Conservation (phyloP, 2,888 invertebrate species). For the Caenorhabditis sp. region DNA sequence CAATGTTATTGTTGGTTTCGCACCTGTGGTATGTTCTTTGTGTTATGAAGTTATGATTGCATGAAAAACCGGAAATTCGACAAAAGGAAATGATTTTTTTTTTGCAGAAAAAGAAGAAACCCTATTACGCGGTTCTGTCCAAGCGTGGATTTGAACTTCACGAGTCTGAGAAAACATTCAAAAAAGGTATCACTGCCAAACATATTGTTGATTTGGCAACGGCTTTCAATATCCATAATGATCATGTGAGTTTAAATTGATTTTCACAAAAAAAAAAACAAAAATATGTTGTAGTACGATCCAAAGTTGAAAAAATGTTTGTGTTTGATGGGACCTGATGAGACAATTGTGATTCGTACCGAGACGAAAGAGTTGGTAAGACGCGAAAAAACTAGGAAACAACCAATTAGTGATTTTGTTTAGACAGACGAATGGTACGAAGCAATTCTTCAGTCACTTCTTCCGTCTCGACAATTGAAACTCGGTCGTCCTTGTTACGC, state of each 20-base stretch:
- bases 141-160: slow-evolving; percentile 60
- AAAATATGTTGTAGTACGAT: slow-evolving; percentile 43
- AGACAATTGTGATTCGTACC: slow-evolving; percentile 51
- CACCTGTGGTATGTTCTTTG: slow-evolving; percentile 27
- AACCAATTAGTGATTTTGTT: too few relatives aligned
- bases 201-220: slow-evolving; percentile 56
- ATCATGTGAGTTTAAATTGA: slow-evolving; percentile 36
- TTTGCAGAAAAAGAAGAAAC: slow-evolving; percentile 56
- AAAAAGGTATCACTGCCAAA: slow-evolving; percentile 47
- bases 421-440: slow-evolving; percentile 47
- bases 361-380: slow-evolving; percentile 20
- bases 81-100: too few relatives aligned
- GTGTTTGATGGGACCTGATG: slow-evolving; percentile 58
- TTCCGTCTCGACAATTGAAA: slow-evolving; percentile 48
- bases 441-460: slow-evolving; percentile 42
- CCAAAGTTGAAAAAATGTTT: slow-evolving; percentile 53
- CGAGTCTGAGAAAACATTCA: slow-evolving; percentile 57
- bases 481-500: slow-evolving; percentile 54
- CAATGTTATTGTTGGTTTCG: slow-evolving; percentile 22
- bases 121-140: slow-evolving; percentile 50
- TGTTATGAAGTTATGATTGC: neutral
- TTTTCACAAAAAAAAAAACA: neutral
- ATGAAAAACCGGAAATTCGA: neutral
- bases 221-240: slow-evolving; percentile 57
- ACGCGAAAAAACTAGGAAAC: too few relatives aligned